phyloP scores from a whole-genome alignment of 2,113 vertebrate genomes.

The Calonectris borealis region DNA sequence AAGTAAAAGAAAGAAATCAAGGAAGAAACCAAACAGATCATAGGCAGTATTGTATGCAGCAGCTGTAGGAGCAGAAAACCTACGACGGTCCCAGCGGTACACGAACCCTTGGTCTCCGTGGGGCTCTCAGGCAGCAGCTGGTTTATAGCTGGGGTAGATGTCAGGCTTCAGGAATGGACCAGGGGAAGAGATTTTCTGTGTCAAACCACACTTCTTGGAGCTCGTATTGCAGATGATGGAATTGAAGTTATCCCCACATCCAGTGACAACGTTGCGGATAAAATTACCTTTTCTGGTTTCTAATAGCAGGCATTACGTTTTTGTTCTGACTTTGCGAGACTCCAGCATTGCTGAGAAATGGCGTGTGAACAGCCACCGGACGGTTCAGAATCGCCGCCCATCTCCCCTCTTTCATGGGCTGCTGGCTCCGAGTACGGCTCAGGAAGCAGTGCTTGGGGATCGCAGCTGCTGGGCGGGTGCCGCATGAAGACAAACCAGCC shows the following conservation, averaged over 20 bases:
- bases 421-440: accelerated
- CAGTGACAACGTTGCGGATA: accelerated
- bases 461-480: background rate
- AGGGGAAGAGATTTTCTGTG: background rate
- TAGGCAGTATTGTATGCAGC: too few relatives aligned
- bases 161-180: background rate
- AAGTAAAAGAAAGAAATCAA: background rate
- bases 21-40: background rate
- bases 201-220: background rate
- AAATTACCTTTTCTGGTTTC: background rate
- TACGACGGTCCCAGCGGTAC: accelerated
- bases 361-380: accelerated
- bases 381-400: background rate
- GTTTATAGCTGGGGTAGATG: too few relatives aligned
- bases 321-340: background rate
- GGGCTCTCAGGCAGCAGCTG: background rate
- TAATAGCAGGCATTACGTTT: background rate
- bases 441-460: background rate
- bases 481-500: background rate
- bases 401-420: background rate
- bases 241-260: background rate
- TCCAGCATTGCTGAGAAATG: background rate
- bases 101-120: accelerated
- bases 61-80: background rate
- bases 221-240: background rate